Base-by-base conservation (phyloP, 2,888 invertebrate species). In the Syrphus vitripennis region DNA sequence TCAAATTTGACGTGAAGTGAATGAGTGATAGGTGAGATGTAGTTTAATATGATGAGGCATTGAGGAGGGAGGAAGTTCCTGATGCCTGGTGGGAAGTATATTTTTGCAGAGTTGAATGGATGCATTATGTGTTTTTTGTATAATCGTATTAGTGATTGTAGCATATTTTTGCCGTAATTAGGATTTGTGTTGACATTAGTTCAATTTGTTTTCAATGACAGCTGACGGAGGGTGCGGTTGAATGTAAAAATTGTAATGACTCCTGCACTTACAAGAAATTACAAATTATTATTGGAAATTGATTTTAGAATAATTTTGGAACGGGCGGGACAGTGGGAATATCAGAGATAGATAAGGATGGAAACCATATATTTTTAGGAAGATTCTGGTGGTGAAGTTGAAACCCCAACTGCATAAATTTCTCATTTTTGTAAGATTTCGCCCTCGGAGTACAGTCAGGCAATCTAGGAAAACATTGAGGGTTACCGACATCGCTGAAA, bases 1-100 rank as follows among this genome's bases (percentile, higher is more conserved):
- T 86, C 86, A 86, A 86, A 86, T 82, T 74, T 82, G 82, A 86
- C 86, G 55, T 81, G 86, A 81, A n/a, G 48, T 59, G 69, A 67
- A 37, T 74, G 77, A 77, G 82, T 86, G 84, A 86, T 81, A 74
- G 77, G 77, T 82, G 82, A 70, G 72, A 72, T 76, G 67, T 29
- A n/a, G n/a, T n/a, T n/a, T n/a, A n/a, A n/a, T n/a, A 0, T 45
- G 79, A 71, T 59, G 61, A 55, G 59, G 34, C 37, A 34, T 21
- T 5, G 57, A 6, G 55, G 42, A 61, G 10, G 16, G 71, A 19
- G 61, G 37, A 31, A 9, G 26, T 7, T 55, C 16, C 3, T 16
- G 24, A 16, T 21, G 26, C 59, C 24, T 31, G 61, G 69, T 61
- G 69, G 69, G 83, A 75, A 65, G 69, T 57, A 34, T 55, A 29